Evolutionary conservation across 2,888 invertebrate genomes (phyloP).

Genomic region (Portevinia maculata): DNA sequence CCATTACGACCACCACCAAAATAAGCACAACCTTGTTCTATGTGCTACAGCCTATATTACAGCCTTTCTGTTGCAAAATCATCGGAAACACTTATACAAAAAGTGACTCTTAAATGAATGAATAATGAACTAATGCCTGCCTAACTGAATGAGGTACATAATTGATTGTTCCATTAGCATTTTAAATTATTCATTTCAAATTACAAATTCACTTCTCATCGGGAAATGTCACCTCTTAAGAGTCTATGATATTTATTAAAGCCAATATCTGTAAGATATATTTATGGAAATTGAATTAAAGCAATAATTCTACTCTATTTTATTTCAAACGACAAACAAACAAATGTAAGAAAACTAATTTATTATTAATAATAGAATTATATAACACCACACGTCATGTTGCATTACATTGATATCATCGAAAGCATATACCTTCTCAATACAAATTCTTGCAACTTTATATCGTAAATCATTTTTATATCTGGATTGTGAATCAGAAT

Average conservation of each 20-base stretch:
- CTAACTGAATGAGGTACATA: conserved; percentile 29
- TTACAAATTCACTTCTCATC: background rate
- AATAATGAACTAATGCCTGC: conserved; percentile 50
- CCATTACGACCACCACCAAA: too few relatives aligned
- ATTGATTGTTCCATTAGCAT: conserved; percentile 55
- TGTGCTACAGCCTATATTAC: too few relatives aligned
- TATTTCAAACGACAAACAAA: background rate
- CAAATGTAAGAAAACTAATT: conserved; percentile 30
- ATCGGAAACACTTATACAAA: conserved; percentile 21
- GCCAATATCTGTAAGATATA: too few relatives aligned
- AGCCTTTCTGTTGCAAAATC: conserved; percentile 12
- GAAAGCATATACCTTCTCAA: conserved; percentile 11
- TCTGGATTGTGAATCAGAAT: conserved; percentile 60
- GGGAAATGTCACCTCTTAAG: background rate
- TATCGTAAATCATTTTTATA: conserved; percentile 69
- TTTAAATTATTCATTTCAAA: conserved; percentile 17
- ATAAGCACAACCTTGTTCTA: too few relatives aligned
- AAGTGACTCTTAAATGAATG: conserved; percentile 47
- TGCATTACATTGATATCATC: conserved; percentile 29
- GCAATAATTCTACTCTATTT: conserved; percentile 11
- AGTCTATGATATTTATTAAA: too few relatives aligned
- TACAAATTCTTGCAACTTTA: conserved; percentile 11
- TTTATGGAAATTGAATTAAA: too few relatives aligned
- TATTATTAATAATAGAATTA: conserved; percentile 31
- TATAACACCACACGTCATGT: conserved; percentile 2